phyloP scores from a whole-genome alignment of 2,113 vertebrate species.

The Gavia stellata region DNA sequence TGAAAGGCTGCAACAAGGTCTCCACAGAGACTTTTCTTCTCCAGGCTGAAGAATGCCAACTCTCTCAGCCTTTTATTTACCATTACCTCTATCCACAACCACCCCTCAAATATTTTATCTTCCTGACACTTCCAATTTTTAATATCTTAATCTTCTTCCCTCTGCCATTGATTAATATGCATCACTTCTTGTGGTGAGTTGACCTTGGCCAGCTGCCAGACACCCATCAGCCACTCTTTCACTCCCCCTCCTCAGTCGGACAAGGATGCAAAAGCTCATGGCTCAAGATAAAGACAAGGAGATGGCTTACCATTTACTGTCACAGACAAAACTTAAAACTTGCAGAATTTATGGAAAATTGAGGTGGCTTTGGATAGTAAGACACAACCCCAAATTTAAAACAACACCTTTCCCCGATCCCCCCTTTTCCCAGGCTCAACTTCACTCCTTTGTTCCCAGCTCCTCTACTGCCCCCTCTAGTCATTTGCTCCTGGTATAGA shows the following conservation, averaged over 20 bases:
- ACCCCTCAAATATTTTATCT: neutral
- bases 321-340: neutral
- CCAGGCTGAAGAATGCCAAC: neutral
- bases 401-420: rapidly evolving
- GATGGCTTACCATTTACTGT: neutral
- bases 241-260: neutral
- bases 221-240: neutral
- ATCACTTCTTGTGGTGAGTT: neutral
- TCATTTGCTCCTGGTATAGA: neutral
- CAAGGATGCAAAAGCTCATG: neutral
- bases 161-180: neutral
- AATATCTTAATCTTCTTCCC: neutral
- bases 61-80: neutral
- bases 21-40: neutral
- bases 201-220: neutral
- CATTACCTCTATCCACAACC: neutral
- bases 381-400: neutral
- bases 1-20: neutral
- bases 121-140: neutral
- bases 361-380: neutral
- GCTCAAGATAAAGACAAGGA: neutral
- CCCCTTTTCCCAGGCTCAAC: neutral
- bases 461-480: neutral
- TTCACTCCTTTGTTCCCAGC: neutral
- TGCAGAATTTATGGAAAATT: neutral